A percentile compares a stretch with the other conserved stretches of the same genome.
phyloP scores from a whole-genome alignment of 2,888 invertebrate genomes.

The Aphrophora alni region DNA sequence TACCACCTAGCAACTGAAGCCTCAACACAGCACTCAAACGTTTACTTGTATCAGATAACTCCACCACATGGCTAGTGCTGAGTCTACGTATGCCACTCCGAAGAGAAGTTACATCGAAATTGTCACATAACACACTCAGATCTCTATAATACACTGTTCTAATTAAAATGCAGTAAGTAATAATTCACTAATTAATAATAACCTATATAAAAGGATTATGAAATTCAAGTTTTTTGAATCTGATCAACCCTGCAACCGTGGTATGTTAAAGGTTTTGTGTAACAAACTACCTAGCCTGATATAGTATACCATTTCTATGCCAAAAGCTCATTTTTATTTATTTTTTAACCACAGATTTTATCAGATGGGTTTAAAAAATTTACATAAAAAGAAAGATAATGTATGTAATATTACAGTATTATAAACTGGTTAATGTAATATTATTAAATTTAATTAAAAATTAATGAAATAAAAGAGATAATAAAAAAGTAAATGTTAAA shows the following conservation, averaged over 20 bases:
- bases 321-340: too few relatives aligned
- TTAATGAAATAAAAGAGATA: too few relatives aligned
- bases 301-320: too few relatives aligned
- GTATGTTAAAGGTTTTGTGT: too few relatives aligned
- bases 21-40: conserved; percentile 67
- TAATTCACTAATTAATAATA: conserved; percentile 52
- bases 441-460: too few relatives aligned
- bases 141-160: conserved; percentile 57
- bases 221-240: not conserved
- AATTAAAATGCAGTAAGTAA: conserved; percentile 10
- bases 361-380: too few relatives aligned
- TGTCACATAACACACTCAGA: conserved; percentile 60
- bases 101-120: conserved; percentile 63
- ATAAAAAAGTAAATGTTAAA: too few relatives aligned
- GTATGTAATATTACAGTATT: too few relatives aligned
- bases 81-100: conserved; percentile 55
- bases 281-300: not conserved
- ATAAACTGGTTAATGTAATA: too few relatives aligned
- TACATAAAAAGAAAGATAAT: too few relatives aligned
- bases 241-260: too few relatives aligned
- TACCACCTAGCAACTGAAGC: conserved; percentile 58
- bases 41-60: conserved; percentile 67
- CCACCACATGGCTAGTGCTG: conserved; percentile 67
- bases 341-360: too few relatives aligned
- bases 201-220: conserved; percentile 39